Conservation (phyloP, 2,113 vertebrate genomes). For the Lamprotornis superbus region DNA sequence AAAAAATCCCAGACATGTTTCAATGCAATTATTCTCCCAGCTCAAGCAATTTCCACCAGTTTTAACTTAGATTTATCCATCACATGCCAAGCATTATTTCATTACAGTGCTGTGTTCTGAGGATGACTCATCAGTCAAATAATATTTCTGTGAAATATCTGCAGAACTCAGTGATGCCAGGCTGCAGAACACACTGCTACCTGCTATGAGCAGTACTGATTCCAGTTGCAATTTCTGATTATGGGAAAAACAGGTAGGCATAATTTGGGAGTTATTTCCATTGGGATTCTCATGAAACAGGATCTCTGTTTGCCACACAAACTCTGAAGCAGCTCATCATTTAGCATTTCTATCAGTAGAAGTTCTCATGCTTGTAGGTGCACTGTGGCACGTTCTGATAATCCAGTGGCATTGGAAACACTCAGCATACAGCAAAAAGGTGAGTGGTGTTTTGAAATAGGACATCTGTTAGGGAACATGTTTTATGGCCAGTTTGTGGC, state of each 20-base stretch:
- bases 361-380: background rate
- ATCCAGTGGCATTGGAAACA: conserved; percentile 51
- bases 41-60: background rate
- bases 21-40: background rate
- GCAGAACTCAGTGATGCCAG: background rate
- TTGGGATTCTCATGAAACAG: background rate
- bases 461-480: background rate
- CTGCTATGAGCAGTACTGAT: background rate
- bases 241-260: background rate
- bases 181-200: background rate
- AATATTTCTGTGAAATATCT: background rate
- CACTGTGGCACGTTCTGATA: background rate
- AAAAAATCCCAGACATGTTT: background rate
- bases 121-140: background rate
- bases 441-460: conserved; percentile 7
- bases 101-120: background rate
- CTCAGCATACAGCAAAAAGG: background rate
- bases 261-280: background rate
- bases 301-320: background rate
- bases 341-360: background rate
- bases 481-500: background rate
- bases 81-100: background rate
- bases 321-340: background rate
- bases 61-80: background rate
- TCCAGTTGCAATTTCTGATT: background rate